Evolutionary conservation across 2,888 invertebrate genomes (phyloP).

Genomic region (Monochamus alternatus): DNA sequence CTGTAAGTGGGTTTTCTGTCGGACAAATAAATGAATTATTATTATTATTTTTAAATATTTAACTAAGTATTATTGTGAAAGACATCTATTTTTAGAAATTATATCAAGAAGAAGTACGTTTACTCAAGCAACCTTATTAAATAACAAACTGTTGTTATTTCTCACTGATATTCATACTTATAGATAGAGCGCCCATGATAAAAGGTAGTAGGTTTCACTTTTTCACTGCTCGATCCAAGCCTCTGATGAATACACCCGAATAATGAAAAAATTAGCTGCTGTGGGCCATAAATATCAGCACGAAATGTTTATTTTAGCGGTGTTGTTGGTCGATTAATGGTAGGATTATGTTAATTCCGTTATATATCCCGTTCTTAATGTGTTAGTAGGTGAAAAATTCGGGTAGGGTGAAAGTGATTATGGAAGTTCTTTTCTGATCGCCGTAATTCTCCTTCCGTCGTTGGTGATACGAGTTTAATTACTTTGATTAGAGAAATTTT

Average conservation of each 20-base stretch:
- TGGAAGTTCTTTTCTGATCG: not conserved
- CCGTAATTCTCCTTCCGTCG: not conserved
- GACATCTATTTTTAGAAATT: too few relatives aligned
- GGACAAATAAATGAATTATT: too few relatives aligned
- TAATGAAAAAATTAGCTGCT: slow-evolving; percentile 27
- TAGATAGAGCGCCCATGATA: slow-evolving; percentile 15
- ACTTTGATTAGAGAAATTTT: slow-evolving; percentile 4
- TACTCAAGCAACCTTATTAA: too few relatives aligned
- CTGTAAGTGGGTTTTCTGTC: too few relatives aligned
- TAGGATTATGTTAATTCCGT: slow-evolving; percentile 29
- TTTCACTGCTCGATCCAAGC: slow-evolving; percentile 22
- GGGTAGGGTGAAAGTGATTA: slow-evolving; percentile 1
- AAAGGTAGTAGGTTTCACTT: slow-evolving; percentile 26
- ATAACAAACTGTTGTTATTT: too few relatives aligned
- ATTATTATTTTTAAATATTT: too few relatives aligned
- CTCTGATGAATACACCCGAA: slow-evolving; percentile 28
- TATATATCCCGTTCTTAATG: slow-evolving; percentile 10
- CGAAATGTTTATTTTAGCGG: slow-evolving; percentile 34
- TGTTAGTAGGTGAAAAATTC: slow-evolving; percentile 23
- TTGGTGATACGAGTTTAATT: slow-evolving; percentile 2
- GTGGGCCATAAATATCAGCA: slow-evolving; percentile 28
- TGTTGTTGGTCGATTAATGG: slow-evolving; percentile 26
- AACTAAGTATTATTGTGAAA: too few relatives aligned
- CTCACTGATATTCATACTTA: not conserved
- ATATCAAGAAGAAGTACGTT: too few relatives aligned